Percentiles rank a stretch among this genome's conserved stretches.
These are phyloP conservation scores for Salarias fasciatus DNA, from an alignment of 2,797 vertebrate genomes.

Conservation along the genomic window DNA sequence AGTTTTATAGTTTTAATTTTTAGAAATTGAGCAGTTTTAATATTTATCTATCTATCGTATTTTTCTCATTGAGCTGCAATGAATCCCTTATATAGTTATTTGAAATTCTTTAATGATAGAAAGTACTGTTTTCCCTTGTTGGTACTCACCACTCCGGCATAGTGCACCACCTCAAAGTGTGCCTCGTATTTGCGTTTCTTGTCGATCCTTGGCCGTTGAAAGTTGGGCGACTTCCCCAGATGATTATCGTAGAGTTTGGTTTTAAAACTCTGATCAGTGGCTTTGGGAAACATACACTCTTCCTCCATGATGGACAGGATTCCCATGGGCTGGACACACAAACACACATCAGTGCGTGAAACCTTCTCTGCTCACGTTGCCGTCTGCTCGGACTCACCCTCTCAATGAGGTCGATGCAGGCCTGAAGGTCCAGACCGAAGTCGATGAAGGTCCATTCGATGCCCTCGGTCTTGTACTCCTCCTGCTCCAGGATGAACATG, in stretches of 20 bases:
- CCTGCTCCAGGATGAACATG: slow-evolving; percentile 97
- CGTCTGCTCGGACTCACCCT: slow-evolving; percentile 68
- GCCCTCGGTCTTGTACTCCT: slow-evolving; percentile 93
- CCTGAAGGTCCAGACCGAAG: slow-evolving; percentile 92
- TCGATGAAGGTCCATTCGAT: slow-evolving; percentile 96
- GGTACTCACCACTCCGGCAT: slow-evolving; percentile 92
- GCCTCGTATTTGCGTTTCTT: slow-evolving; percentile 94
- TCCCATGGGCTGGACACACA: slow-evolving; percentile 86
- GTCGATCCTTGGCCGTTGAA: slow-evolving; percentile 89
- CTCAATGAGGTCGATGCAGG: slow-evolving; percentile 95
- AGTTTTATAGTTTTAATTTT: too few species aligned
- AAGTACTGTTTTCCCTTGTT: too few species aligned
- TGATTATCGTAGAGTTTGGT: slow-evolving; percentile 96
- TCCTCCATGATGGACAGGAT: slow-evolving; percentile 96
- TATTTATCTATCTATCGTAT: too few species aligned
- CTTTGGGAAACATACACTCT: slow-evolving; percentile 97
- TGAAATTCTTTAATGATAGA: too few species aligned
- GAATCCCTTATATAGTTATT: too few species aligned
- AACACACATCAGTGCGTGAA: not conserved
- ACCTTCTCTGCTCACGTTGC: too few species aligned
- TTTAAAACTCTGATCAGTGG: slow-evolving; percentile 91
- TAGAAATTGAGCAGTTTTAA: too few species aligned
- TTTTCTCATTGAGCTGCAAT: too few species aligned
- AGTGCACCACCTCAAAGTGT: slow-evolving; percentile 95
- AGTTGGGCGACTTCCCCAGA: slow-evolving; percentile 92